Evolutionary conservation across 2,888 invertebrate genomes (phyloP).

Genomic region (Scaptomyza reducta): DNA sequence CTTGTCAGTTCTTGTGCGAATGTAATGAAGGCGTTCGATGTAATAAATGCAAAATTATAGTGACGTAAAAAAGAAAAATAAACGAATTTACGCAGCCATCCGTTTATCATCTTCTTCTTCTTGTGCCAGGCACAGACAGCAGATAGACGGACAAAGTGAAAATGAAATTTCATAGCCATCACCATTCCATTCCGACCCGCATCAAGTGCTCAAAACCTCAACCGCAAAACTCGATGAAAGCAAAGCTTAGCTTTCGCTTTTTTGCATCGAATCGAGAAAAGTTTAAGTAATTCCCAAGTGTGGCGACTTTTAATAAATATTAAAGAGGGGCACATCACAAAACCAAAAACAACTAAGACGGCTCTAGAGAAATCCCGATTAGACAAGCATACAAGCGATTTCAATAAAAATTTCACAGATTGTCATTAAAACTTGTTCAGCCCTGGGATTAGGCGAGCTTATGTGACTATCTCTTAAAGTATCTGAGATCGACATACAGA

Average conservation of each 20-base stretch:
- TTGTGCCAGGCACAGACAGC: constrained; percentile 40
- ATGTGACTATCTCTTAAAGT: too few species aligned
- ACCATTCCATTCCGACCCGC: not conserved
- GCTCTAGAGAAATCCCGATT: too few species aligned
- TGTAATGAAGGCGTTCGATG: constrained; percentile 79
- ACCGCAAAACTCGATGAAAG: constrained; percentile 17
- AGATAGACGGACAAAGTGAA: not conserved
- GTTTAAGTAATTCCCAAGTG: constrained; percentile 54
- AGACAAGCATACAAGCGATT: too few species aligned
- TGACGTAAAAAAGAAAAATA: constrained; percentile 56
- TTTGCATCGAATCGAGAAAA: constrained; percentile 35
- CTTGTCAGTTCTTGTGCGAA: constrained; percentile 68
- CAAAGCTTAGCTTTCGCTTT: constrained; percentile 40
- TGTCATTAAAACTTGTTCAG: too few species aligned
- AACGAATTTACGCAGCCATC: constrained; percentile 65
- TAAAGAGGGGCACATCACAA: constrained; percentile 65
- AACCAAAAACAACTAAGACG: too few species aligned
- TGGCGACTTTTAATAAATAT: constrained; percentile 77
- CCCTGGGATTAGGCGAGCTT: too few species aligned
- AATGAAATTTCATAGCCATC: not conserved
- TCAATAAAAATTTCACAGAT: too few species aligned
- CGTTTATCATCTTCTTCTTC: constrained; percentile 2
- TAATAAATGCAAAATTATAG: constrained; percentile 78
- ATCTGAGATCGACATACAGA: too few species aligned
- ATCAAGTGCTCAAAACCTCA: constrained; percentile 38